Percentiles rank a stretch among this genome's conserved stretches.
phyloP scores from a whole-genome alignment of 2,888 invertebrate species.

The Phytoseiulus persimilis region DNA sequence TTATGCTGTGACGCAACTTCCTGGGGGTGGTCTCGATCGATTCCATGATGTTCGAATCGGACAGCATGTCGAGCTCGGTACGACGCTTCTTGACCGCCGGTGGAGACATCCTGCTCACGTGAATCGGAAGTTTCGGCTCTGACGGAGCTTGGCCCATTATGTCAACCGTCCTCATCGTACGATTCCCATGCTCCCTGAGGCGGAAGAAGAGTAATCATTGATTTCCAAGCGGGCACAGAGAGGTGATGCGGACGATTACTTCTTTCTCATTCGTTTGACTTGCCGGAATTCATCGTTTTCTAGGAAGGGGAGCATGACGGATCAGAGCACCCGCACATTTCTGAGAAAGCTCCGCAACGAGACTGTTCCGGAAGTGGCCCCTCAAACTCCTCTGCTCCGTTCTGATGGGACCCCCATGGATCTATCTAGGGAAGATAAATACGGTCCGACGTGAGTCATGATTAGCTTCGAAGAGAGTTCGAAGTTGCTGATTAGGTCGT shows the following conservation, averaged over 20 bases:
- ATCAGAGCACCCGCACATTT: no score
- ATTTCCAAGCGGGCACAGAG: no score
- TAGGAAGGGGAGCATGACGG: no score
- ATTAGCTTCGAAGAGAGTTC: background rate
- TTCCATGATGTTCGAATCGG: background rate
- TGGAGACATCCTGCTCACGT: background rate
- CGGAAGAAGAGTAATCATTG: background rate
- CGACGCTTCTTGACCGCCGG: background rate
- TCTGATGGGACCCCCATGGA: background rate
- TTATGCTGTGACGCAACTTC: background rate
- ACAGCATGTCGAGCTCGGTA: background rate
- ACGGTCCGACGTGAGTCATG: background rate
- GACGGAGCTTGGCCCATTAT: background rate
- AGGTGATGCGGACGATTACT: background rate
- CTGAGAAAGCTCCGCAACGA: no score
- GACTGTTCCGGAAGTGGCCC: no score
- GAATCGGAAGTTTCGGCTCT: background rate
- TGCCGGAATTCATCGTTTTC: background rate
- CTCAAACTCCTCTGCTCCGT: no score
- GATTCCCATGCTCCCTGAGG: background rate
- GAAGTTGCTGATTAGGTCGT: background rate
- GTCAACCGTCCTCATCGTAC: background rate
- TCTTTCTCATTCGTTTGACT: background rate
- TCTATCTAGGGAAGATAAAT: background rate
- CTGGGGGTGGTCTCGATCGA: background rate